Evolutionary conservation across 2,113 vertebrate genomes (phyloP).

Genomic region (Passer montanus): DNA sequence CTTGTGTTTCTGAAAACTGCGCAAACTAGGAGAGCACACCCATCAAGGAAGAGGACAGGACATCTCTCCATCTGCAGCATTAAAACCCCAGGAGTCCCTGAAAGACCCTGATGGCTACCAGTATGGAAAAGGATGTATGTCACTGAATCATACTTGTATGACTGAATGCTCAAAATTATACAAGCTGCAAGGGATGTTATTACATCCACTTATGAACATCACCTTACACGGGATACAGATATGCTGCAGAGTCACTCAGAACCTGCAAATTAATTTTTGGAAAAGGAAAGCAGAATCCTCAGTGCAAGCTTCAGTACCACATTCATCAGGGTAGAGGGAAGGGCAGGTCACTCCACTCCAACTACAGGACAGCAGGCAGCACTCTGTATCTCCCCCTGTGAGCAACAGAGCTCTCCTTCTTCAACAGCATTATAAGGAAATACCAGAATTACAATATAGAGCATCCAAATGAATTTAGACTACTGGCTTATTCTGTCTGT

Average conservation of each 20-base stretch:
- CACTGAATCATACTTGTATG: not conserved
- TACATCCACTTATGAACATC: not conserved
- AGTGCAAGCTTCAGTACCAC: not conserved
- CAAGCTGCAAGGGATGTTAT: not conserved
- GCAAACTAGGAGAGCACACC: not conserved
- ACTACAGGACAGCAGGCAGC: not conserved
- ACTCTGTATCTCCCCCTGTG: accelerated
- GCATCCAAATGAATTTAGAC: not conserved
- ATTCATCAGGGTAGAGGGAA: accelerated
- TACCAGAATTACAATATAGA: not conserved
- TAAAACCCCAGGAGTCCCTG: not conserved
- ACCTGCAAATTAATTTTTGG: not conserved
- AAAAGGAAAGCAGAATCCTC: not conserved
- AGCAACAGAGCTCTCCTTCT: accelerated
- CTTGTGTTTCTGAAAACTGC: not conserved
- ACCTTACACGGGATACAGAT: not conserved
- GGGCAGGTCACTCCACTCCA: not conserved
- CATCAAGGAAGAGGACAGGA: not conserved
- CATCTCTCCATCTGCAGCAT: not conserved
- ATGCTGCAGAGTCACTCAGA: not conserved
- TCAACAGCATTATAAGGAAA: not conserved
- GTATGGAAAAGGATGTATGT: not conserved
- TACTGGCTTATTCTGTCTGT: not conserved
- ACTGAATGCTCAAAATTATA: not conserved
- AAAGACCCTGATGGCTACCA: not conserved